A percentile compares a stretch with the other conserved stretches of the same genome.
phyloP scores from a whole-genome alignment of 2,113 vertebrate genomes.

The Notechis scutatus region DNA sequence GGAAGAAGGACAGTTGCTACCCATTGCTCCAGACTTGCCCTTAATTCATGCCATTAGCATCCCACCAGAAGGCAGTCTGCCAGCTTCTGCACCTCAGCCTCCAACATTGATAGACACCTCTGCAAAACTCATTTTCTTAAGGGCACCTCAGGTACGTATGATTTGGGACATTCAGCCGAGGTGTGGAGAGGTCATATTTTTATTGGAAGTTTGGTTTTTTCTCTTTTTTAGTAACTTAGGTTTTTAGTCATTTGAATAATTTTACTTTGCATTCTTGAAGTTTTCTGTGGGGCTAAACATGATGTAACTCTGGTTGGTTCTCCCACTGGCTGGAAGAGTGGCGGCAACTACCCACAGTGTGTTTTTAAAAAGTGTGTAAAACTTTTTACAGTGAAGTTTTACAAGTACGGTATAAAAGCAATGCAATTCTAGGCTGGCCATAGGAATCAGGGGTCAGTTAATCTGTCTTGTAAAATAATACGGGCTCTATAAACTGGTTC shows the following conservation, averaged over 20 bases:
- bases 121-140: constrained; percentile 78
- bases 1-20: constrained; percentile 79
- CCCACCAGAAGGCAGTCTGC: constrained; percentile 14
- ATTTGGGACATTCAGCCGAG: not conserved
- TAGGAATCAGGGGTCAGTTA: not conserved
- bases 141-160: constrained; percentile 76
- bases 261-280: not conserved
- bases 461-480: no score
- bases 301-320: not conserved
- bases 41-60: constrained; percentile 63
- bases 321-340: no score
- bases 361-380: not conserved
- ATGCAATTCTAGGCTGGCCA: not conserved
- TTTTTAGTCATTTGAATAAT: not conserved
- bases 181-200: not conserved
- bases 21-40: constrained; percentile 65
- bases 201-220: not conserved
- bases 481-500: no score
- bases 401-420: not conserved
- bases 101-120: constrained; percentile 70
- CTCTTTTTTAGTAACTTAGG: not conserved
- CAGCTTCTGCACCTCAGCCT: constrained; percentile 61
- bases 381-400: not conserved
- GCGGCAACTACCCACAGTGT: not conserved
- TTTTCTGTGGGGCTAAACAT: not conserved